A percentile compares a stretch with the other conserved stretches of the same genome.
phyloP scores from a whole-genome alignment of 2,113 vertebrate species.

The Argyrosomus japonicus region DNA sequence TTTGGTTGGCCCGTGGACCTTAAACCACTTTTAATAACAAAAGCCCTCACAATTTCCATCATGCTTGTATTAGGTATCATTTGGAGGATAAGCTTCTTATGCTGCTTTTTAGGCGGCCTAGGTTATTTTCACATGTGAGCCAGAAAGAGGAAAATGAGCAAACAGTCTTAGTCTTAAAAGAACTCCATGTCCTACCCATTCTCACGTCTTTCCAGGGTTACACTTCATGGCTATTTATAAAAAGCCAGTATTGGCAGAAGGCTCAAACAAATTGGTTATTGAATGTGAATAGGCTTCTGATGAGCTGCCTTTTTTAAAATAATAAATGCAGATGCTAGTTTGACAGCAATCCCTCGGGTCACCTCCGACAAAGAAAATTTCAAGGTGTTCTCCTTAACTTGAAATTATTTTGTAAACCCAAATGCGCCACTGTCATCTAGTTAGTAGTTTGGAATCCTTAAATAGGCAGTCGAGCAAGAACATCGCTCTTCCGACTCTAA shows the following conservation, averaged over 20 bases:
- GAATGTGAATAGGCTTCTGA: neutral
- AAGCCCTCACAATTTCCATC: slow-evolving; percentile 7
- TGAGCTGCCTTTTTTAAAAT: neutral
- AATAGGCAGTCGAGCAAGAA: neutral
- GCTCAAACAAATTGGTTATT: neutral
- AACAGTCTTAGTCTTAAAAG: neutral
- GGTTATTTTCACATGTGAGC: slow-evolving; percentile 23
- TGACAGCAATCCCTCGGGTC: neutral
- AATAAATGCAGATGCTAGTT: neutral
- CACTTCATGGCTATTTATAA: neutral
- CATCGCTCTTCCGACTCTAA: neutral
- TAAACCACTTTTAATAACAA: slow-evolving; percentile 24
- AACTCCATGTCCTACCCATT: neutral
- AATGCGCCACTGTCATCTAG: neutral
- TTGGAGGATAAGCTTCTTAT: slow-evolving; percentile 42
- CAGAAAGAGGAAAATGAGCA: slow-evolving; percentile 20
- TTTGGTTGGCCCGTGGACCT: neutral
- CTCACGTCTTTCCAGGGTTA: neutral
- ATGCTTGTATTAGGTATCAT: slow-evolving; percentile 17
- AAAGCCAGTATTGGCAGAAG: neutral
- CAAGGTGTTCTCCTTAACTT: neutral
- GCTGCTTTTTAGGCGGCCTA: slow-evolving; percentile 16
- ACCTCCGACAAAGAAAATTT: neutral
- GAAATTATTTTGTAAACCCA: neutral
- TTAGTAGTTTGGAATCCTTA: neutral